These are phyloP conservation scores for Polydrusus tereticollis DNA, from an alignment of 2,888 invertebrate genomes.

Conservation along the genomic window DNA sequence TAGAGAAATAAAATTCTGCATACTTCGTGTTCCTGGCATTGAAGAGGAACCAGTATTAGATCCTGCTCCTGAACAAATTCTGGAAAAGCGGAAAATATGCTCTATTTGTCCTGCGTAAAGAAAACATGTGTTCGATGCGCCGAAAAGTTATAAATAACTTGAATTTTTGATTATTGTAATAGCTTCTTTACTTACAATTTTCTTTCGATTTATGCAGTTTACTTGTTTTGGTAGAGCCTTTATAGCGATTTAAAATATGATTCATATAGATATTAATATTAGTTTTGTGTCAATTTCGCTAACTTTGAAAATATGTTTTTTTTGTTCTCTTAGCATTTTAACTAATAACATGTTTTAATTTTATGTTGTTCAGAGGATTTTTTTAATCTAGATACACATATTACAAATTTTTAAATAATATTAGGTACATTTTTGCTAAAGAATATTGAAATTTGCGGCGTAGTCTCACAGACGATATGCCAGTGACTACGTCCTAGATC, in stretches of 20 bases:
- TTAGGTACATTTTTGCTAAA: too few relatives aligned
- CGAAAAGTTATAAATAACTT: neutral
- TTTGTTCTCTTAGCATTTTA: neutral
- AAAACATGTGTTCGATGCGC: neutral
- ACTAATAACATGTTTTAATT: too few relatives aligned
- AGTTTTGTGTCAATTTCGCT: neutral
- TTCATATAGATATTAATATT: neutral
- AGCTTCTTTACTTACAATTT: neutral
- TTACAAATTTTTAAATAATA: too few relatives aligned
- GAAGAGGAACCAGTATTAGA: neutral
- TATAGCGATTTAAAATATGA: neutral
- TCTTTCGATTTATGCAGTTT: neutral
- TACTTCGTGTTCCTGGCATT: neutral
- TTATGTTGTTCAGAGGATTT: too few relatives aligned
- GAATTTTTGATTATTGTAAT: neutral
- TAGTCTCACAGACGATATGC: too few relatives aligned
- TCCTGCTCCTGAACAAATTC: neutral
- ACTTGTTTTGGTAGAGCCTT: neutral
- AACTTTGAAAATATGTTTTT: neutral
- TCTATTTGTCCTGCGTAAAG: neutral
- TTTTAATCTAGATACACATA: too few relatives aligned
- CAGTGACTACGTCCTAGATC: too few relatives aligned
- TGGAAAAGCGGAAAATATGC: neutral
- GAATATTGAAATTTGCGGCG: too few relatives aligned
- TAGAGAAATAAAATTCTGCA: neutral